A percentile compares a stretch with the other conserved stretches of the same genome.
phyloP scores from a whole-genome alignment of 2,888 invertebrate species.

The Hirtodrosophila histrioides region DNA sequence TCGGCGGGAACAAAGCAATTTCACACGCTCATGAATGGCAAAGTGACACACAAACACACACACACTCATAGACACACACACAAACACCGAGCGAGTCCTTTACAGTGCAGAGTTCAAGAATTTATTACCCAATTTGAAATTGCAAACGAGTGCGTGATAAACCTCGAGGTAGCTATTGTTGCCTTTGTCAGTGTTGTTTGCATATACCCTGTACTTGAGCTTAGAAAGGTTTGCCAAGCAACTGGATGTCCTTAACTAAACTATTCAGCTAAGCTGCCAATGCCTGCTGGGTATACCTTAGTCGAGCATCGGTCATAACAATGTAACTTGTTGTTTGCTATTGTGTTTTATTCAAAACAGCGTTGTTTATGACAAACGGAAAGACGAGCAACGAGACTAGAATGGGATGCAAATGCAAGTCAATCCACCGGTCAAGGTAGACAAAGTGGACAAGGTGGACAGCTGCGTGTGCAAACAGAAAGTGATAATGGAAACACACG shows the following conservation, averaged over 20 bases:
- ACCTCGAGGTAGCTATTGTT: slow-evolving; percentile 49
- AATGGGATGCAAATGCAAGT: slow-evolving; percentile 45
- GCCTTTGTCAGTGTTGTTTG: slow-evolving; percentile 40
- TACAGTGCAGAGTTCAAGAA: slow-evolving; percentile 59
- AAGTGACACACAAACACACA: slow-evolving; percentile 27
- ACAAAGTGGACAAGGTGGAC: not conserved
- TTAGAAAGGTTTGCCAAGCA: not conserved
- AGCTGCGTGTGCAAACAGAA: slow-evolving; percentile 41
- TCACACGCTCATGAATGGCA: slow-evolving; percentile 61
- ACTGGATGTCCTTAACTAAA: not conserved
- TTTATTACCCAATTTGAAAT: slow-evolving; percentile 82
- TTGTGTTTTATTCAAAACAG: slow-evolving; percentile 62
- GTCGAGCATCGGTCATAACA: not conserved
- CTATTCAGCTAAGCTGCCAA: no score
- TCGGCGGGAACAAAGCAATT: slow-evolving; percentile 71
- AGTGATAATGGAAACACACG: slow-evolving; percentile 32
- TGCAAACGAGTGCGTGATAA: slow-evolving; percentile 81
- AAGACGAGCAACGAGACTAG: slow-evolving; percentile 22
- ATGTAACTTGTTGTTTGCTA: slow-evolving; percentile 17
- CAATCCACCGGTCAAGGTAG: slow-evolving; percentile 52
- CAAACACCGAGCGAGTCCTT: slow-evolving; percentile 12
- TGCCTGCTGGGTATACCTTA: slow-evolving; percentile 4
- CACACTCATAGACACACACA: slow-evolving; percentile 8
- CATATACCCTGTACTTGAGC: slow-evolving; percentile 15
- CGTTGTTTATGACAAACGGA: slow-evolving; percentile 63